A percentile compares a stretch with the other conserved stretches of the same genome.
These are phyloP conservation scores for Belonocnema kinseyi DNA, from an alignment of 1,140 invertebrate species.

Conservation along the genomic window DNA sequence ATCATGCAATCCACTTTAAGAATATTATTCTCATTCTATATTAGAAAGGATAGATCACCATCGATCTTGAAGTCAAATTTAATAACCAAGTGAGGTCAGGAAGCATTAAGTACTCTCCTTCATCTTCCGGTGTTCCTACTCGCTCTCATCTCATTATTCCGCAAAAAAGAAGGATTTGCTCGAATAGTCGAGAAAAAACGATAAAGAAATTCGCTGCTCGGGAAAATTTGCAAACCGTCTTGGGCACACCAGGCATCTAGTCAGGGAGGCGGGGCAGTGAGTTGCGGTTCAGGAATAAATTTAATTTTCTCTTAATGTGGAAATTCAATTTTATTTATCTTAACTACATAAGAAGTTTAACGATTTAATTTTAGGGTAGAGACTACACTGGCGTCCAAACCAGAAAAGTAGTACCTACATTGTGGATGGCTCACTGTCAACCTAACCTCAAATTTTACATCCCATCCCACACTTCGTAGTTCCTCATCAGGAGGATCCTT, in stretches of 20 bases:
- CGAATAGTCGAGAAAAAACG: neutral
- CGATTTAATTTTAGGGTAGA: too few relatives aligned
- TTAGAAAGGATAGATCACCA: neutral
- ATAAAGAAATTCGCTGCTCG: neutral
- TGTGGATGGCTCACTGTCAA: too few relatives aligned
- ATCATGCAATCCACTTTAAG: neutral
- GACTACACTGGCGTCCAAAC: too few relatives aligned
- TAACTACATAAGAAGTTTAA: too few relatives aligned
- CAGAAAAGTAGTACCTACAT: too few relatives aligned
- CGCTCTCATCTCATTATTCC: neutral
- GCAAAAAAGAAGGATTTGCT: slow-evolving; percentile 7
- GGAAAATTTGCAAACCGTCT: slow-evolving; percentile 7
- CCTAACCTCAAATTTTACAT: too few relatives aligned
- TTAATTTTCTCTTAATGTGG: too few relatives aligned
- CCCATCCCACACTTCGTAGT: too few relatives aligned
- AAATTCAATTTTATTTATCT: too few relatives aligned
- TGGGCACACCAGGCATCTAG: slow-evolving; percentile 18
- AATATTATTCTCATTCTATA: neutral
- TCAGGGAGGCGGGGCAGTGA: neutral
- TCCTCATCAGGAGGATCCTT: too few relatives aligned
- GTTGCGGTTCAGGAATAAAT: too few relatives aligned
- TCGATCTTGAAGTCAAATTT: slow-evolving; percentile 10
- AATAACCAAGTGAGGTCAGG: slow-evolving; percentile 12
- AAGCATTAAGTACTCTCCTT: slow-evolving; percentile 19
- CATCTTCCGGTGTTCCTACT: neutral